A percentile compares a stretch with the other conserved stretches of the same genome.
Evolutionary conservation across 2,797 vertebrate genomes (phyloP).

Genomic region (Brachyalestes nurse): DNA sequence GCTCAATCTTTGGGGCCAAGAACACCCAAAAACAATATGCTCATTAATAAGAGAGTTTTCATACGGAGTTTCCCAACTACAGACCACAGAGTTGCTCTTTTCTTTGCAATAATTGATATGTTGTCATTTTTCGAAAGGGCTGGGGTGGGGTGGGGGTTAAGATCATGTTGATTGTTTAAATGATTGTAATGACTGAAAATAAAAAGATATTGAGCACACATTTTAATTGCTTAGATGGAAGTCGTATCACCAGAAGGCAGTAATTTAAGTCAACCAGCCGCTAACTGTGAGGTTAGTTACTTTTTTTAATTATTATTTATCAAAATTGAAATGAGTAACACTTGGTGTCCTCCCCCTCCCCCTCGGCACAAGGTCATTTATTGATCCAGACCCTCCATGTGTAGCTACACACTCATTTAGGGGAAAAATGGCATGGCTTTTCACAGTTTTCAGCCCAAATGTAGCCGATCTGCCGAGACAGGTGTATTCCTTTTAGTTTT

Average conservation of each 20-base stretch:
- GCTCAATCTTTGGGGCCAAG: no score
- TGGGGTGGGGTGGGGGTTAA: neutral
- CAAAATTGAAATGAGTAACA: constrained; percentile 71
- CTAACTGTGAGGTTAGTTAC: constrained; percentile 99
- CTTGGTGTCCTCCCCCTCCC: constrained; percentile 41
- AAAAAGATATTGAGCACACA: constrained; percentile 98
- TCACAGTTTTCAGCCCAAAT: neutral
- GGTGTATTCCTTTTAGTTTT: neutral
- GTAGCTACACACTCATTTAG: constrained; percentile 16
- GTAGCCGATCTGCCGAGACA: neutral
- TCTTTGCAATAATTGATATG: neutral
- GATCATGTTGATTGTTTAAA: constrained; percentile 75
- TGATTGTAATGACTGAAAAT: constrained; percentile 71
- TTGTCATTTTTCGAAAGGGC: constrained; percentile 19
- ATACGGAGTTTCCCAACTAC: no score
- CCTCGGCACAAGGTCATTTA: constrained; percentile 43
- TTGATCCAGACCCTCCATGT: constrained; percentile 43
- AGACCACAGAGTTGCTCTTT: neutral
- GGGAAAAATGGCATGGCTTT: constrained; percentile 31
- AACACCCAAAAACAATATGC: no score
- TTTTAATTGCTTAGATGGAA: constrained; percentile 99
- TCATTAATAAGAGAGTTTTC: no score
- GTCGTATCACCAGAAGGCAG: constrained; percentile 99
- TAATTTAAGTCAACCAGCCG: constrained; percentile 99
- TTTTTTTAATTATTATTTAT: constrained; percentile 97